Base-by-base conservation (phyloP, 1,140 invertebrate species). In the Aplysia californica region DNA sequence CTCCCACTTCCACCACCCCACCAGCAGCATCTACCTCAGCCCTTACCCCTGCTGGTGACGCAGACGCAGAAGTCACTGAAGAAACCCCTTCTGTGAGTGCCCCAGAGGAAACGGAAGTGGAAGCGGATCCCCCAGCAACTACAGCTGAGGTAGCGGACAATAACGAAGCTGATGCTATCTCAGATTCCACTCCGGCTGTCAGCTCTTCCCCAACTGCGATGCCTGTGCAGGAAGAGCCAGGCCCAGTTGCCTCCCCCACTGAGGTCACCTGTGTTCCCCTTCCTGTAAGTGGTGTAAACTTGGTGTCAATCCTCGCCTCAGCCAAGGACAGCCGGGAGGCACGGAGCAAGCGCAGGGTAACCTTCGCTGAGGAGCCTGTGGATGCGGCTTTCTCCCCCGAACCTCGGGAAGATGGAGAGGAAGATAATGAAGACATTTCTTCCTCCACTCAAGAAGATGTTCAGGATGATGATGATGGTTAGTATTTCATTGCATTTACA, bases 291-390 rank as follows among this genome's bases (percentile, higher is more conserved):
- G 66, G 1, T 26, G 39, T 75, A 23, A 66, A 39, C 61, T 61
- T 61, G n/a, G 74, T 83, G 1, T 83, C 82, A 21, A 85, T 85
- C 41, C 59, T 85, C 26, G 69, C 80, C 21, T 75, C 73, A 2
- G 77, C 78, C n/a, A 78, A 80, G 50, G 75, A 83, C 56, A 66
- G 35, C 35, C 79, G 80, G 36, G 81, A 80, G 39, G 65, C 71
- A 23, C 83, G 82, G 56, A 69, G 67, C 39, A 87, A 86, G 74
- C 85, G 87, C 55, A 70, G 79, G 44, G 86, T 88, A 10, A 87
- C 85, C 39, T 87, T 87, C 81, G 83, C 84, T 68, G 86, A 87
- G 58, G 85, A 86, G 5, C 78, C 79, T 6, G 58, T 50, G 29
- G 72, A 75, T 29, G 26, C 72, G 0, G 1, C n/a, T 2, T 75